Percentiles rank a stretch among this genome's conserved stretches.
Evolutionary conservation across 2,888 invertebrate genomes (phyloP).

Genomic region (Drosophila nr. fundita): DNA sequence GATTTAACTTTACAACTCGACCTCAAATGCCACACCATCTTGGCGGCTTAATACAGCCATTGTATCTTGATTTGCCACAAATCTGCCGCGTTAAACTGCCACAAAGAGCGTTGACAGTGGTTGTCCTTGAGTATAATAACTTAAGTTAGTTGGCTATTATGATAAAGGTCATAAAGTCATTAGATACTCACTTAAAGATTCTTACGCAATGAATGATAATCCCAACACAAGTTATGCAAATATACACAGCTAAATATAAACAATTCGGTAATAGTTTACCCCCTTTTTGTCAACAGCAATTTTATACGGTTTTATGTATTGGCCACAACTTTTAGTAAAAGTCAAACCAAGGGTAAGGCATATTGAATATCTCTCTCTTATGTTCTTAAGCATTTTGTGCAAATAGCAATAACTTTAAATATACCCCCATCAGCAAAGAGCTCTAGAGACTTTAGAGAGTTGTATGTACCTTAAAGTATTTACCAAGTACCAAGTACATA

Average conservation of each 20-base stretch:
- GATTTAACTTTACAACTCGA: slow-evolving; percentile 68
- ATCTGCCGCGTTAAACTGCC: background rate
- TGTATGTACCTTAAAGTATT: slow-evolving; percentile 17
- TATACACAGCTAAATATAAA: background rate
- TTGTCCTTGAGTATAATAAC: slow-evolving; percentile 12
- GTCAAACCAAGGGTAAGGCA: slow-evolving; percentile 51
- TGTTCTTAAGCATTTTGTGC: slow-evolving; percentile 11
- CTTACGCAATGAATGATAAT: background rate
- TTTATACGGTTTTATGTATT: background rate
- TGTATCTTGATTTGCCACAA: slow-evolving; percentile 42
- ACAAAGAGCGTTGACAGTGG: slow-evolving; percentile 17
- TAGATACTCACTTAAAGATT: background rate
- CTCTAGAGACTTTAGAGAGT: slow-evolving; percentile 16
- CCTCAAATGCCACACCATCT: slow-evolving; percentile 47
- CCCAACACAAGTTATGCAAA: background rate
- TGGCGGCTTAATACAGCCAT: slow-evolving; percentile 39
- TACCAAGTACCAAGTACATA: slow-evolving; percentile 1
- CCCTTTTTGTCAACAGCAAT: background rate
- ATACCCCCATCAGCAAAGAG: background rate
- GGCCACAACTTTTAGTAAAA: slow-evolving; percentile 28
- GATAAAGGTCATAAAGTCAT: background rate
- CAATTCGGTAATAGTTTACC: background rate
- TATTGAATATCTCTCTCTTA: slow-evolving; percentile 2
- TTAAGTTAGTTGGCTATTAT: background rate
- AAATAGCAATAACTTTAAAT: slow-evolving; percentile 5